Evolutionary conservation across 2,888 invertebrate genomes (phyloP), one percentile per base, ranked within the genome.

Genomic region (Eristalis arbustorum): DNA sequence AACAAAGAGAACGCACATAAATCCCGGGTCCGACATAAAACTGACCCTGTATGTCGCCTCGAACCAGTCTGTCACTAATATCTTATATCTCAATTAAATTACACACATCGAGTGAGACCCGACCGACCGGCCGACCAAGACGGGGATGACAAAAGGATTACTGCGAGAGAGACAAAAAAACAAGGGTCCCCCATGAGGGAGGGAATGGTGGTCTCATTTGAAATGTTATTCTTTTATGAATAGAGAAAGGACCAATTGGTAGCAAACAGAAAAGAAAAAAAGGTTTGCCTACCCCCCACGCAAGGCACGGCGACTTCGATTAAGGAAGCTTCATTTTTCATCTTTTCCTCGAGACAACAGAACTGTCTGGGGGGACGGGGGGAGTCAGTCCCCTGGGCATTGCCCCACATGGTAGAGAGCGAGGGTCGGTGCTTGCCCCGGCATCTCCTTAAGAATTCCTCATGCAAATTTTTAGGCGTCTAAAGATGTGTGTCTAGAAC

Each of bases 61-160:
- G 14, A 13, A n/a, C 28, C 59, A 23, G 59, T 1, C n/a, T 84
- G 71, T 67, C 83, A 83, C 78, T 78, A 71, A 78, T 80, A 80
- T 69, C 78, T 78, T 78, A 74, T 83, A 61, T 75, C 87, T 87
- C 83, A 87, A 87, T 87, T 87, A 83, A 87, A 87, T 83, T 82
- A 78, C 67, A 71, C 56, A 83, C 74, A 78, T 77, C 42, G 66
- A 66, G 34, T 23, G 56, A 61, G 31, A 61, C n/a, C n/a, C n/a
- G n/a, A n/a, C n/a, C n/a, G n/a, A n/a, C n/a, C n/a, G n/a, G n/a
- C n/a, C 40, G 37, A 3, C 56, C 23, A 10, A 37, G n/a, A 40
- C 67, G 59, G 73, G 59, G 59, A 37, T 28, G 57, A 80, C 77
- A 77, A 67, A 80, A 74, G 74, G 77, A 82, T 81, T 84, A 72